phyloP scores from a whole-genome alignment of 2,888 invertebrate genomes.

The Xestia ashworthii region DNA sequence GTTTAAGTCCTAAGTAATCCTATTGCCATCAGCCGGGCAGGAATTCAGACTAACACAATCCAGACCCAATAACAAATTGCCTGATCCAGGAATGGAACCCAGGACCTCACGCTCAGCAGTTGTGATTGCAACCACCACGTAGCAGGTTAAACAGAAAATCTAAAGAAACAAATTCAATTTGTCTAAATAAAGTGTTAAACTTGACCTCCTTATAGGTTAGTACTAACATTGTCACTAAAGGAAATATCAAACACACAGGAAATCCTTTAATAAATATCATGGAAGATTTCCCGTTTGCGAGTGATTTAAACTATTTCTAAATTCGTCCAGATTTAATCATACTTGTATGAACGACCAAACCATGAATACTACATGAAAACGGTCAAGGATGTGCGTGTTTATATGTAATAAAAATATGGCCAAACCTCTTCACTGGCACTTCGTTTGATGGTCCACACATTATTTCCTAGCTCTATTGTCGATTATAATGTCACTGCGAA shows the following conservation, averaged over 20 bases:
- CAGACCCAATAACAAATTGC: too few relatives aligned
- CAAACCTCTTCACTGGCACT: constrained; percentile 45
- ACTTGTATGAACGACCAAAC: background rate
- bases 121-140: too few relatives aligned
- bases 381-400: constrained; percentile 50
- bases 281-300: background rate
- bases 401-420: constrained; percentile 43
- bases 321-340: background rate
- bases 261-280: background rate
- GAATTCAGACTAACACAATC: too few relatives aligned
- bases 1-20: too few relatives aligned
- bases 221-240: background rate
- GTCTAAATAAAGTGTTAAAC: background rate
- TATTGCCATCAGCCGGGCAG: too few relatives aligned
- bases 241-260: background rate
- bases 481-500: constrained; percentile 17
- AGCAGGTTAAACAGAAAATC: too few relatives aligned
- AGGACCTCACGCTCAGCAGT: too few relatives aligned
- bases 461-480: constrained; percentile 22
- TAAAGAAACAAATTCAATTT: too few relatives aligned
- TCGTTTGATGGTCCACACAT: constrained; percentile 46
- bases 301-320: background rate
- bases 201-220: background rate
- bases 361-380: constrained; percentile 43
- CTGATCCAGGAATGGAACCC: too few relatives aligned